A percentile compares a stretch with the other conserved stretches of the same genome.
phyloP scores from a whole-genome alignment of 2,888 invertebrate species.

The Troides aeacus region DNA sequence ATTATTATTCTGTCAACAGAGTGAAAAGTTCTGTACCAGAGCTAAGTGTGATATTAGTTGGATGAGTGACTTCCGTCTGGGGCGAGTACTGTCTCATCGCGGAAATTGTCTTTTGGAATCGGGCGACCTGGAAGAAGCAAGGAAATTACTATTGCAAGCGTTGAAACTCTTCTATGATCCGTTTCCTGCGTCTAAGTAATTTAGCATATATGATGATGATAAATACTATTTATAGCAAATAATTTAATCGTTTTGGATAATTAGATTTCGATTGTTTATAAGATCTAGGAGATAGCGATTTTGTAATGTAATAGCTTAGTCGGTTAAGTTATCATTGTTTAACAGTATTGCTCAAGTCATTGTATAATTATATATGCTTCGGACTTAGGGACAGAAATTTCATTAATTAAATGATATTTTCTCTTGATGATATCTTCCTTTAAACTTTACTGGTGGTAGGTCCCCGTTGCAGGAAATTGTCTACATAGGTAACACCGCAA shows the following conservation, averaged over 20 bases:
- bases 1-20: constrained; percentile 5
- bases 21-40: constrained; percentile 21
- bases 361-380: no score
- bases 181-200: constrained; percentile 50
- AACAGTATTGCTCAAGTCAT: no score
- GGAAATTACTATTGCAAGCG: constrained; percentile 49
- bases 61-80: constrained; percentile 54
- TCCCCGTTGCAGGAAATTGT: no score
- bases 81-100: constrained; percentile 49
- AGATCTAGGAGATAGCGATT: no score
- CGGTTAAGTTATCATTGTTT: no score
- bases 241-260: neutral
- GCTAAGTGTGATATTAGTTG: constrained; percentile 38
- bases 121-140: constrained; percentile 53
- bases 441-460: no score
- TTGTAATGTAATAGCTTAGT: no score
- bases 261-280: no score
- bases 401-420: no score
- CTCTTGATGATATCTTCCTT: no score
- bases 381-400: no score
- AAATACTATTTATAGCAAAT: neutral
- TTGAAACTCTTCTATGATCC: constrained; percentile 54
- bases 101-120: constrained; percentile 57
- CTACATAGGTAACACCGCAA: no score
- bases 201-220: neutral